Evolutionary conservation across 2,797 vertebrate species (phyloP), one percentile per base, ranked within the genome.

Genomic region (Sorex maritimensis): DNA sequence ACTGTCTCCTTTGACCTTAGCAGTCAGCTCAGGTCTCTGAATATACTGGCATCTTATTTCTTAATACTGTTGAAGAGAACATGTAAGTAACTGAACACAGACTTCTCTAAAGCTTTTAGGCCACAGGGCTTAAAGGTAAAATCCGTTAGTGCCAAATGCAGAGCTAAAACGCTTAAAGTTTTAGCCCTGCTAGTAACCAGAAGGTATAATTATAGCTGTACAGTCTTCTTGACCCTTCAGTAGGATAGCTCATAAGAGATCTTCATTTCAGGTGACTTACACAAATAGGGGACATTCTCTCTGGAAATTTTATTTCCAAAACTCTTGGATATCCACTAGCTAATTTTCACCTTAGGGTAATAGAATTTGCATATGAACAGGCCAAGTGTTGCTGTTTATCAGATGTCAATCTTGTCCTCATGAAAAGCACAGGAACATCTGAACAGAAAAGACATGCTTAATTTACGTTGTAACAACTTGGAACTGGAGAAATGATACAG

Each of bases 201-300:
- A 71, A 93, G 71, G 89, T 92, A 81, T 97, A 96, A 95, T 95
- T 94, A 93, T 95, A 96, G 91, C 87, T 80, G 72, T 71, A 83
- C 41, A 74, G 81, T 73, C 61, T 93, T 95, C 44, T 88, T 95
- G 87, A 93, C 75, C 85, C 17, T 87, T 94, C 79, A 85, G 58
- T 87, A 95, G 65, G 81, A 75, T 95, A 91, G 81, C n/a, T 38
- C 71, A 34, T n/a, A 38, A 61, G 30, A 91, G 94, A 58, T 14
- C 15, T 24, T 79, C 3, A 17, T 91, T 96, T 87, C 71, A 93
- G 58, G 65, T 24, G 24, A 74, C 13, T 63, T 58, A 81, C 4
- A 74, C 28, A 81, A 74, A 63, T 55, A 3, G 7, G 15, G 0
- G 1, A 52, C 55, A 58, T 92, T 88, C 38, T 90, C 30, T 71